Evolutionary conservation across 37 sponge, comb jelly and placozoan genomes (phyloP).

Genomic region (Eunapius fragilis): DNA sequence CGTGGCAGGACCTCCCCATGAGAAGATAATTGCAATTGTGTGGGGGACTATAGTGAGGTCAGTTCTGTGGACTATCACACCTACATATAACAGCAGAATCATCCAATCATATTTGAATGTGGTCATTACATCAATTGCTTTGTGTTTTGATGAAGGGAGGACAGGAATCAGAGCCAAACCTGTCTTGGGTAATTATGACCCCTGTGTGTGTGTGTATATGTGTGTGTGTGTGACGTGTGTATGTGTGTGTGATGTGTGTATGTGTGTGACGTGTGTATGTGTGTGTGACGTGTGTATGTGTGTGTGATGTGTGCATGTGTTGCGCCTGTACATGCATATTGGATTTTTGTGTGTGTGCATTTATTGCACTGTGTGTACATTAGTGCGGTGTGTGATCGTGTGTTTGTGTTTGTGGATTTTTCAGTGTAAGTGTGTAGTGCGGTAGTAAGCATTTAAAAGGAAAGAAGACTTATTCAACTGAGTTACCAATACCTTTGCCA

Average conservation of each 20-base stretch:
- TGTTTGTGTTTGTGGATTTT: conserved; percentile 1
- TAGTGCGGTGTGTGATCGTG: conserved; percentile 5
- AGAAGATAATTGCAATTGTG: background rate
- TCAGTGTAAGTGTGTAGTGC: background rate
- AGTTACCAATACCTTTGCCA: background rate
- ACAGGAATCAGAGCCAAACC: background rate
- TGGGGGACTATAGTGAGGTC: background rate
- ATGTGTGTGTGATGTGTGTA: background rate
- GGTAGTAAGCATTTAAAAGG: background rate
- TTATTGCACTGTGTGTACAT: too few relatives aligned
- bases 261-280: background rate
- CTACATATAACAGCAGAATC: background rate
- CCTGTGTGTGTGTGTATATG: background rate
- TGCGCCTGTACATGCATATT: too few relatives aligned
- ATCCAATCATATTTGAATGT: background rate
- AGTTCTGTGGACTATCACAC: background rate
- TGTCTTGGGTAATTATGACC: background rate
- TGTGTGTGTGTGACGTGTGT: background rate
- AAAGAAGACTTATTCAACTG: background rate
- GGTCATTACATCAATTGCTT: background rate
- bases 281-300: conserved; percentile 5
- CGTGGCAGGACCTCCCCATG: too few relatives aligned
- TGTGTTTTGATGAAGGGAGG: background rate
- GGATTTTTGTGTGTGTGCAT: too few relatives aligned
- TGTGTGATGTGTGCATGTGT: too few relatives aligned